Percentiles rank a stretch among this genome's conserved stretches.
These are phyloP conservation scores for Choreutis nemorana DNA, from an alignment of 2,888 invertebrate genomes.

Conservation along the genomic window DNA sequence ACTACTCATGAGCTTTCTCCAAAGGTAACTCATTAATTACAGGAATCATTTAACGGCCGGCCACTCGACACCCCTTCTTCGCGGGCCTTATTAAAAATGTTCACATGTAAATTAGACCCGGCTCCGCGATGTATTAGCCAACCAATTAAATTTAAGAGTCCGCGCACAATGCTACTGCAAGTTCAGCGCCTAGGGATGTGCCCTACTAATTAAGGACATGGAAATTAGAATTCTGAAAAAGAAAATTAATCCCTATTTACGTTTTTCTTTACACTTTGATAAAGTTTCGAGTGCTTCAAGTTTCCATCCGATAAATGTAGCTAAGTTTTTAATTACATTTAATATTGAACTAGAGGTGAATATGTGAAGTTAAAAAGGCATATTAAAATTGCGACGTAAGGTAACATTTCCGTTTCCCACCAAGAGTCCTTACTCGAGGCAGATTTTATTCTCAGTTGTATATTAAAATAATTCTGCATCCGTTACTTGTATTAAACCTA, in stretches of 20 bases:
- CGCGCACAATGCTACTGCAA: slow-evolving; percentile 33
- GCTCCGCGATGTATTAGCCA: slow-evolving; percentile 51
- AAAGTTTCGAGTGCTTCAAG: slow-evolving; percentile 21
- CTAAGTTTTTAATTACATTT: slow-evolving; percentile 5
- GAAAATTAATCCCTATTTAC: slow-evolving; percentile 1
- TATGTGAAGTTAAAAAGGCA: slow-evolving; percentile 54
- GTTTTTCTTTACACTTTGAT: slow-evolving; percentile 29
- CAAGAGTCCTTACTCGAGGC: slow-evolving; percentile 50
- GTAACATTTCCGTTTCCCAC: slow-evolving; percentile 47
- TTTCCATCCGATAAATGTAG: background rate
- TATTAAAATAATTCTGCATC: slow-evolving; percentile 20
- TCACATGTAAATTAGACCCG: slow-evolving; percentile 63
- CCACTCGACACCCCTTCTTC: slow-evolving; percentile 60
- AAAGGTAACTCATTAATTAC: slow-evolving; percentile 61
- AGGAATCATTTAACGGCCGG: slow-evolving; percentile 58
- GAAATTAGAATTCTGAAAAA: too few species aligned
- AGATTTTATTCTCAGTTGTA: slow-evolving; percentile 46
- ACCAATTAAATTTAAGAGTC: slow-evolving; percentile 60
- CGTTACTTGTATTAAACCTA: background rate
- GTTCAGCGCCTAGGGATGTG: slow-evolving; percentile 27
- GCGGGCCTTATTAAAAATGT: slow-evolving; percentile 63
- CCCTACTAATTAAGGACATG: too few species aligned
- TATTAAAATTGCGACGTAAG: slow-evolving; percentile 61
- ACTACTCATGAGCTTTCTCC: slow-evolving; percentile 64
- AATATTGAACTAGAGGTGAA: slow-evolving; percentile 44